phyloP scores from a whole-genome alignment of 2,888 invertebrate genomes.

The Machimus rusticus region DNA sequence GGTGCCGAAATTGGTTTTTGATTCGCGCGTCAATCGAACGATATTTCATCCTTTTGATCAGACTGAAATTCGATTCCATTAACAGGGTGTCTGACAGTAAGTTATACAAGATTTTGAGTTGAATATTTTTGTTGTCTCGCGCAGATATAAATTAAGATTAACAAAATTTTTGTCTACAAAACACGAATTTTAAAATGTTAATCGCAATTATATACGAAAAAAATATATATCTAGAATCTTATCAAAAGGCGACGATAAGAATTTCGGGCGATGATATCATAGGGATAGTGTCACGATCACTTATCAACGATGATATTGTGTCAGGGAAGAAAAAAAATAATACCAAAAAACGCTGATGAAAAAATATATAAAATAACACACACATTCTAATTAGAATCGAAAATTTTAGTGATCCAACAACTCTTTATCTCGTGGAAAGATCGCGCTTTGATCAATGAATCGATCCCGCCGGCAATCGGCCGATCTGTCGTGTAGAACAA shows the following conservation, averaged over 20 bases:
- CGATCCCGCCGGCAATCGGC: conserved; percentile 12
- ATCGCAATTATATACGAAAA: not conserved
- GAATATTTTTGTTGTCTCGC: not conserved
- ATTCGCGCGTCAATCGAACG: not conserved
- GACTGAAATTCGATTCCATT: not conserved
- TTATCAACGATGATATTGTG: conserved; percentile 3
- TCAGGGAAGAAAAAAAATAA: not conserved
- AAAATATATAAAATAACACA: not conserved
- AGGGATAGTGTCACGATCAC: conserved; percentile 9
- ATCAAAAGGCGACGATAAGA: conserved; percentile 25
- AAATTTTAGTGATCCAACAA: conserved; percentile 24
- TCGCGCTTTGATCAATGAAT: conserved; percentile 27
- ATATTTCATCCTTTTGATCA: conserved; percentile 5
- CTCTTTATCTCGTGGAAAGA: conserved; percentile 14
- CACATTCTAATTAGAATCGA: conserved; percentile 10
- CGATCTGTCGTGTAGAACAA: conserved; percentile 4
- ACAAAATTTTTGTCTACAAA: conserved; percentile 13
- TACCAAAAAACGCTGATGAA: not conserved
- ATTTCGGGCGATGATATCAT: conserved; percentile 21
- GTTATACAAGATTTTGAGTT: not conserved
- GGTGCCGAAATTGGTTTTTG: conserved; percentile 8
- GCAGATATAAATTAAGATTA: conserved; percentile 19
- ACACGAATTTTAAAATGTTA: conserved; percentile 15
- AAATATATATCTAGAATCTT: not conserved
- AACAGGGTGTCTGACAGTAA: not conserved